Evolutionary conservation across 1,140 invertebrate genomes (phyloP).

Genomic region (Aporrectodea caliginosa): DNA sequence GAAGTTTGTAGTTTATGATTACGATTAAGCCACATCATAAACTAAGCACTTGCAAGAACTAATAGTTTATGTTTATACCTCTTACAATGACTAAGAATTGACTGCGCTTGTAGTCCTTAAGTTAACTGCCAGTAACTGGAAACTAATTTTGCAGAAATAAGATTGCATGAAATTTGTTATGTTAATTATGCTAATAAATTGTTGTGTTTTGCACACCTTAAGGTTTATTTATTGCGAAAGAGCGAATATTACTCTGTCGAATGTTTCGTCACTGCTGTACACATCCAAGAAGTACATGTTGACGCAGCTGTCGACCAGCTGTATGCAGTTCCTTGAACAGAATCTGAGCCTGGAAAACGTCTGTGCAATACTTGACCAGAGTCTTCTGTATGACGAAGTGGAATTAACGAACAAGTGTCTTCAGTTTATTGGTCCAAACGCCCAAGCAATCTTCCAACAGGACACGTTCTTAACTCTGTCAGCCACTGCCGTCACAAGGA

Average conservation of each 20-base stretch:
- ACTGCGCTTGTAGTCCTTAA: too few relatives aligned
- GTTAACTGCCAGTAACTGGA: too few relatives aligned
- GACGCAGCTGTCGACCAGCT: constrained; percentile 8
- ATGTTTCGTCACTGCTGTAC: constrained; percentile 19
- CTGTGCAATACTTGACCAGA: constrained; percentile 21
- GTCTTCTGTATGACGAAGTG: constrained; percentile 14
- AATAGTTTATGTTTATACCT: too few relatives aligned
- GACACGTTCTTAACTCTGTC: constrained; percentile 15
- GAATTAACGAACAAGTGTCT: constrained; percentile 21
- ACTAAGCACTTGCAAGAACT: too few relatives aligned
- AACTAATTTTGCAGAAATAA: too few relatives aligned
- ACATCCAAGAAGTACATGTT: constrained; percentile 22
- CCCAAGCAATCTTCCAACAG: not conserved
- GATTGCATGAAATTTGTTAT: too few relatives aligned
- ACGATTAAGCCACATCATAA: too few relatives aligned
- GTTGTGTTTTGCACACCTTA: too few relatives aligned
- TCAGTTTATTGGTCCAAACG: constrained; percentile 16
- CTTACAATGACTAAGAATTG: too few relatives aligned
- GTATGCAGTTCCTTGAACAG: constrained; percentile 9
- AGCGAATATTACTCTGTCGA: not conserved
- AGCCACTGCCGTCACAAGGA: not conserved
- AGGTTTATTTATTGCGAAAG: constrained; percentile 27
- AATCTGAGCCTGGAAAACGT: constrained; percentile 19
- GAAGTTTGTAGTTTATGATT: too few relatives aligned
- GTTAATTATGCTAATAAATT: too few relatives aligned